Evolutionary conservation across 2,888 invertebrate species (phyloP).

Genomic region (Cantharis rustica): DNA sequence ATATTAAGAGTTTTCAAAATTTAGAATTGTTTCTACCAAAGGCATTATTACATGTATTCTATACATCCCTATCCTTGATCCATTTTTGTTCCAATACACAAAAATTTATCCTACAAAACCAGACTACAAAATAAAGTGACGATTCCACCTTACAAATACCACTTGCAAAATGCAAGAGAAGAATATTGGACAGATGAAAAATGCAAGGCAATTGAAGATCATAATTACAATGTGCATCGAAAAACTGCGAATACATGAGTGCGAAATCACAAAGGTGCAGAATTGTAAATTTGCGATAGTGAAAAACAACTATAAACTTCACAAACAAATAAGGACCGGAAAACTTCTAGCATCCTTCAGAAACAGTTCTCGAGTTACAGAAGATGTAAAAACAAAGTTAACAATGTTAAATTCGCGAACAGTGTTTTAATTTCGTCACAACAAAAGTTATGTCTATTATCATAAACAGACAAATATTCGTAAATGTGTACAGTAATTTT

Average conservation of each 20-base stretch:
- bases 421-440: slow-evolving; percentile 11
- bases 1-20: slow-evolving; percentile 18
- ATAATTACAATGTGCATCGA: slow-evolving; percentile 4
- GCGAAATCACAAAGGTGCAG: not conserved
- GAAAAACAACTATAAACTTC: slow-evolving; percentile 12
- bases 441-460: slow-evolving; percentile 12
- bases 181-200: slow-evolving; percentile 27
- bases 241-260: not conserved
- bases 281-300: slow-evolving; percentile 2
- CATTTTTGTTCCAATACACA: slow-evolving; percentile 2
- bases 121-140: slow-evolving; percentile 6
- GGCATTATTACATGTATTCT: slow-evolving; percentile 15
- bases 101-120: slow-evolving; percentile 27
- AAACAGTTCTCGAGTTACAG: not conserved
- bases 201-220: slow-evolving; percentile 1
- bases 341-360: slow-evolving; percentile 4
- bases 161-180: slow-evolving; percentile 7
- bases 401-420: not conserved
- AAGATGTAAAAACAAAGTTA: not conserved
- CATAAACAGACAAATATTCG: slow-evolving; percentile 15
- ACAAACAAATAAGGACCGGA: not conserved
- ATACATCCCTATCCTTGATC: slow-evolving; percentile 23
- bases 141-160: slow-evolving; percentile 21
- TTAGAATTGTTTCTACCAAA: slow-evolving; percentile 1
- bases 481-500: slow-evolving; percentile 7